Conservation (phyloP, 2,888 invertebrate species). For the Drosophila histrio region DNA sequence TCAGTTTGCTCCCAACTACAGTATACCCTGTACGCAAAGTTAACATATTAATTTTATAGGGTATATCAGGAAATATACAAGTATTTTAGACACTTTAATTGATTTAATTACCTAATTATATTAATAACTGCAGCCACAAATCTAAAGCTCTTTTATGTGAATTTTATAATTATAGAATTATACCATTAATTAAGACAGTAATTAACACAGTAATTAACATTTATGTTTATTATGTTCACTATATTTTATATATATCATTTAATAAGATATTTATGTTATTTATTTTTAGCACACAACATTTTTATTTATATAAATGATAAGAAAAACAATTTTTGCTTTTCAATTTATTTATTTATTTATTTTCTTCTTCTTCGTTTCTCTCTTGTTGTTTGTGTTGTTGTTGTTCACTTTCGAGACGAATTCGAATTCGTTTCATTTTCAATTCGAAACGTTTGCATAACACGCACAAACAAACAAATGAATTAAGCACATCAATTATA, state of each 20-base stretch:
- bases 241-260: neutral
- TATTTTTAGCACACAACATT: slow-evolving; percentile 4
- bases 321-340: slow-evolving; percentile 15
- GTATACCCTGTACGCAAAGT: neutral
- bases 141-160: neutral
- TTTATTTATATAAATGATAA: neutral
- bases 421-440: slow-evolving; percentile 43
- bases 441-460: slow-evolving; percentile 69
- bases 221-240: neutral
- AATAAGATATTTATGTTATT: slow-evolving; percentile 3
- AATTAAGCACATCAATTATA: slow-evolving; percentile 15
- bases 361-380: slow-evolving; percentile 17
- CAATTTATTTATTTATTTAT: slow-evolving; percentile 24
- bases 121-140: neutral
- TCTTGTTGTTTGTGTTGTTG: neutral
- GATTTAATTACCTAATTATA: slow-evolving; percentile 12
- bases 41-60: neutral
- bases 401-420: slow-evolving; percentile 42
- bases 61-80: neutral
- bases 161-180: neutral
- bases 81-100: neutral
- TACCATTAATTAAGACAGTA: too few relatives aligned
- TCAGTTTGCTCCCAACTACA: neutral
- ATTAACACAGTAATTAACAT: too few relatives aligned
- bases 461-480: slow-evolving; percentile 64